Evolutionary conservation across 2,113 vertebrate genomes (phyloP).

Genomic region (Ginglymostoma cirratum): DNA sequence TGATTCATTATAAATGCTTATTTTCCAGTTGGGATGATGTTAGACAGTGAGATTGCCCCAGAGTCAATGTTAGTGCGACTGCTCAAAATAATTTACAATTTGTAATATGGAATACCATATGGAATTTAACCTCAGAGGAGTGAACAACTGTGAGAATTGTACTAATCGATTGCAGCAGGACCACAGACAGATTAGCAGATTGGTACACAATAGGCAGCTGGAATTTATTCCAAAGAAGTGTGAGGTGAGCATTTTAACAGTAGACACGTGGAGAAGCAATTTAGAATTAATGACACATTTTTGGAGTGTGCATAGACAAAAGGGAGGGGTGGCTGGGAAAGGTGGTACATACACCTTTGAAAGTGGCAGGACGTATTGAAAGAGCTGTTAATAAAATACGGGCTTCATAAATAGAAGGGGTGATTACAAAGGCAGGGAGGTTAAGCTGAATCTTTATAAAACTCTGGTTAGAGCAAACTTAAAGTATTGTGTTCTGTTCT

Average conservation of each 20-base stretch:
- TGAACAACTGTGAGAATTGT: not conserved
- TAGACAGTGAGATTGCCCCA: not conserved
- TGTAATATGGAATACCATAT: not conserved
- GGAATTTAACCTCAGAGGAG: not conserved
- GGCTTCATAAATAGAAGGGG: not conserved
- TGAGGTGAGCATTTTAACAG: not conserved
- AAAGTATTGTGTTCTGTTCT: not conserved
- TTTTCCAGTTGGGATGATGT: not conserved
- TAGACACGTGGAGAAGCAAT: not conserved
- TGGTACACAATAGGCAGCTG: not conserved
- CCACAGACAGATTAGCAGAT: not conserved
- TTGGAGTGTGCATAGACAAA: not conserved
- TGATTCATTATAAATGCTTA: not conserved
- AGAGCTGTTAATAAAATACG: not conserved
- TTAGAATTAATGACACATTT: not conserved
- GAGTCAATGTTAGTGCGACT: not conserved
- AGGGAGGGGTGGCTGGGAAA: too few relatives aligned
- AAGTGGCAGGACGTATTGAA: not conserved
- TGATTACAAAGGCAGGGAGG: not conserved
- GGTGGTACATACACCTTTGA: not conserved
- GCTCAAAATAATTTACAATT: not conserved
- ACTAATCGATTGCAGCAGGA: not conserved
- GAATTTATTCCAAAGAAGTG: not conserved
- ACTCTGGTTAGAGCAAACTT: not conserved
- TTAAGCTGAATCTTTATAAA: not conserved